Conservation (phyloP, 2,888 invertebrate genomes). For the Acleris emargana region DNA sequence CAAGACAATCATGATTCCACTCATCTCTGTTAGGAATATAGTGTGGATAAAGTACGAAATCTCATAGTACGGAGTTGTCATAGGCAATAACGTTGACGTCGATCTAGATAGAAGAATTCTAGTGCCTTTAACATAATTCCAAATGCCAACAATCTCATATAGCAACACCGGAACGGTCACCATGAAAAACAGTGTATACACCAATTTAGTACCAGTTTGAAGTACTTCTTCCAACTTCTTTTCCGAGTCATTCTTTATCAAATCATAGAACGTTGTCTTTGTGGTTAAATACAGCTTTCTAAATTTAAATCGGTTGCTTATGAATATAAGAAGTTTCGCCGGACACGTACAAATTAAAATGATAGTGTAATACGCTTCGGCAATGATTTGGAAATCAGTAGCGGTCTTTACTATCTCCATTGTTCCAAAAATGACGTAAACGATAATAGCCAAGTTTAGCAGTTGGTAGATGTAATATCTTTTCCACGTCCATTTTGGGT, state of each 20-base stretch:
- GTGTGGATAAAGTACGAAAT: conserved; percentile 58
- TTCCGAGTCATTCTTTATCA: conserved; percentile 46
- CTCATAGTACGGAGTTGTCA: conserved; percentile 63
- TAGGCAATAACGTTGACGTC: conserved; percentile 61
- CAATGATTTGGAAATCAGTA: conserved; percentile 47
- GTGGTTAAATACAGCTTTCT: conserved; percentile 51
- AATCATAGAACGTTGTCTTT: conserved; percentile 52
- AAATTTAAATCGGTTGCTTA: conserved; percentile 48
- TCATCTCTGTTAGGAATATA: conserved; percentile 52
- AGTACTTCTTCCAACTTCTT: conserved; percentile 44
- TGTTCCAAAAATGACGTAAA: conserved; percentile 63
- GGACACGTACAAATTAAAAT: conserved; percentile 50
- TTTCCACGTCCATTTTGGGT: conserved; percentile 62
- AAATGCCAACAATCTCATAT: conserved; percentile 54
- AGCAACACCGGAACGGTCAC: conserved; percentile 48
- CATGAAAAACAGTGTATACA: conserved; percentile 44
- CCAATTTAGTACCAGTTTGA: conserved; percentile 45
- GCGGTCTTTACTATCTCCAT: conserved; percentile 49
- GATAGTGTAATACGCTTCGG: conserved; percentile 61
- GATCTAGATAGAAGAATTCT: conserved; percentile 58
- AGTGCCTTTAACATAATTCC: conserved; percentile 54
- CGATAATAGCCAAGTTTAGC: conserved; percentile 45
- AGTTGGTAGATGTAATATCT: conserved; percentile 49
- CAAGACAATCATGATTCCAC: conserved; percentile 49
- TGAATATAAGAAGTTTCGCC: conserved; percentile 53